These are phyloP conservation scores for Parus major DNA, from an alignment of 2,113 vertebrate species.

Conservation along the genomic window DNA sequence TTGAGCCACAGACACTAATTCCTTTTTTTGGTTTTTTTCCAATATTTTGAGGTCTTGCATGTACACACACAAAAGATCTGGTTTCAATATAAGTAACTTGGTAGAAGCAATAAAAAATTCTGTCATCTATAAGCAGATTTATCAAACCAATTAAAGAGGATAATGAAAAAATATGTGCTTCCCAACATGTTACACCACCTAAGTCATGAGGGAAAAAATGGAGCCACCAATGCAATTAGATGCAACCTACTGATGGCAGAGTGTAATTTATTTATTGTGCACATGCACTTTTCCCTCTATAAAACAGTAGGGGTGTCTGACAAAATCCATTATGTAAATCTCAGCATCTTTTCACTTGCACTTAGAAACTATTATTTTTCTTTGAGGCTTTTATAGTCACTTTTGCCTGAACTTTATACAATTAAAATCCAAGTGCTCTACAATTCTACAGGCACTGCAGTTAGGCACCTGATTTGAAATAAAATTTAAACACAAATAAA, in stretches of 20 bases:
- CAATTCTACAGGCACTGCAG: not conserved
- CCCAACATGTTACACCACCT: not conserved
- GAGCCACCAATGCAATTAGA: slow-evolving; percentile 29
- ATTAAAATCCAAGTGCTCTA: not conserved
- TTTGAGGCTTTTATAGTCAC: not conserved
- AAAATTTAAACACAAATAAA: slow-evolving; percentile 10
- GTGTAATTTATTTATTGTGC: slow-evolving; percentile 57
- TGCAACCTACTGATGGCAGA: slow-evolving; percentile 11
- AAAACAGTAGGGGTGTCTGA: slow-evolving; percentile 13
- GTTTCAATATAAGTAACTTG: not conserved
- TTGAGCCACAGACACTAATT: not conserved
- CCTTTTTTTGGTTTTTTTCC: not conserved
- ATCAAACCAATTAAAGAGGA: not conserved
- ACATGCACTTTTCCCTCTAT: slow-evolving; percentile 19
- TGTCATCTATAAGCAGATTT: not conserved
- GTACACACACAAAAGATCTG: not conserved
- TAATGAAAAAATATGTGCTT: slow-evolving; percentile 39
- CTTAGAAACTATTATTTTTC: slow-evolving; percentile 42
- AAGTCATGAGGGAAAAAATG: not conserved
- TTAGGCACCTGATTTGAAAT: slow-evolving; percentile 16
- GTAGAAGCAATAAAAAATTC: not conserved
- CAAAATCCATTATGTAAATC: slow-evolving; percentile 35
- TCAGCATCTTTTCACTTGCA: slow-evolving; percentile 26
- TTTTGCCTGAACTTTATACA: slow-evolving; percentile 9
- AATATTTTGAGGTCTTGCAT: not conserved